phyloP scores from a whole-genome alignment of 2,888 invertebrate genomes.

The Anaspis maculata region DNA sequence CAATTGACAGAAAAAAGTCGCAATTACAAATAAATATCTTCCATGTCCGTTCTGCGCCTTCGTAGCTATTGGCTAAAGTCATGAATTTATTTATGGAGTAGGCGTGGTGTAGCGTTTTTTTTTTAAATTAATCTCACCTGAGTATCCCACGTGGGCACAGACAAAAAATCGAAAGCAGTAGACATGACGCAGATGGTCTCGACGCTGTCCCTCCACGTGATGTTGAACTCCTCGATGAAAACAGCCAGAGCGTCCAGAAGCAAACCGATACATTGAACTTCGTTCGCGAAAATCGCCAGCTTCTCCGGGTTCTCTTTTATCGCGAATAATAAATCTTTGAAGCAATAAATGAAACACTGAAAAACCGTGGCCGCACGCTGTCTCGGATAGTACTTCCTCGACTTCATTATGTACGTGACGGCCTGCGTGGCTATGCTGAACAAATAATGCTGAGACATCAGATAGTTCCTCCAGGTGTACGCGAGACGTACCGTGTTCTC shows the following conservation, averaged over 20 bases:
- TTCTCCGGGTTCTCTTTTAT: constrained; percentile 24
- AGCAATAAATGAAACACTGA: constrained; percentile 53
- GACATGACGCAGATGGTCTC: constrained; percentile 62
- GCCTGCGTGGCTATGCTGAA: constrained; percentile 46
- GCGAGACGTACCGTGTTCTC: constrained; percentile 50
- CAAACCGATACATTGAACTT: constrained; percentile 49
- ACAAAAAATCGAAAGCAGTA: constrained; percentile 46
- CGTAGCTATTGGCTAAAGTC: too few relatives aligned
- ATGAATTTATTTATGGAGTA: too few relatives aligned
- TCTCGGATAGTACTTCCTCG: constrained; percentile 49
- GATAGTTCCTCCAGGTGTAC: constrained; percentile 33
- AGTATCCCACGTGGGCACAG: constrained; percentile 45
- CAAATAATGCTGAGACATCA: constrained; percentile 40
- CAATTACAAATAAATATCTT: too few relatives aligned
- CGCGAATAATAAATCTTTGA: constrained; percentile 46
- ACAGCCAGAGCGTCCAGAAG: constrained; percentile 57
- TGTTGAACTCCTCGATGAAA: constrained; percentile 59
- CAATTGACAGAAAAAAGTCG: too few relatives aligned
- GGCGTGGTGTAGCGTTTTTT: too few relatives aligned
- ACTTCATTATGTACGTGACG: constrained; percentile 50
- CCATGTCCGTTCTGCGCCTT: too few relatives aligned
- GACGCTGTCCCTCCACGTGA: constrained; percentile 70
- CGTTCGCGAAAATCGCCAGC: constrained; percentile 20
- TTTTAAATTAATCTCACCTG: constrained; percentile 52
- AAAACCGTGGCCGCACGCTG: constrained; percentile 56